Base-by-base conservation (phyloP, 2,888 invertebrate species). In the Anagyrus pseudococci region DNA sequence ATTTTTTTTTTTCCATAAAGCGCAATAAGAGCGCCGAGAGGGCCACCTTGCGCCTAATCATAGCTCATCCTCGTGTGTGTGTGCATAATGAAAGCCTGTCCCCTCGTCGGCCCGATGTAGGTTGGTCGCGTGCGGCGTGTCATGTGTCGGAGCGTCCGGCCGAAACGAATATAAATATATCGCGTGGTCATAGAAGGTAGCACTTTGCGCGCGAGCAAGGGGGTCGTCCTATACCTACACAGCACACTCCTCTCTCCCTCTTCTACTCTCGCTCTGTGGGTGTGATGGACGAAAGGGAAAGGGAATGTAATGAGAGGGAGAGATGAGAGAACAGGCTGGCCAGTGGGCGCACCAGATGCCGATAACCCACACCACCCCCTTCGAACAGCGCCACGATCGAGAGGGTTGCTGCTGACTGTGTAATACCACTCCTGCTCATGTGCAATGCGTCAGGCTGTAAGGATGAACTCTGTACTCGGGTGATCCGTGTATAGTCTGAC, bases 271-370 rank as follows among this genome's bases (percentile, higher is more conserved):
- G n/a, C n/a, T n/a, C n/a, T n/a, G 63, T 54, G 52, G 50, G 44
- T 22, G 29, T 23, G 52, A 10, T 17, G 17, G 58, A 22, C 29
- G 29, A 33, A 20, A 22, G 50, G 22, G 33, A 26, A 57, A 54
- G 58, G 44, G 50, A 23, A 23, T 40, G 56, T 52, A 64, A 60
- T 53, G 57, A 57, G 53, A 57, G 46, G 49, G 53, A 41, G 58
- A 53, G 50, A 49, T 46, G 52, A n/a, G 52, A 37, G 50, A 17
- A 47, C 48, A 58, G 59, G 55, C 59, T 59, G 50, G 60, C 50
- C 43, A 50, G n/a, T 56, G 69, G 69, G 66, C 70, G 69, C 63
- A 59, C 73, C 77, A 77, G 74, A 75, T 76, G 76, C 75, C 73
- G 67, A 64, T 71, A 63, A 68, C 67, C 63, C 69, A 56, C 57